Percentiles rank a stretch among this genome's conserved stretches.
These are phyloP conservation scores for Rhegmatorhina hoffmannsi DNA, from an alignment of 2,113 vertebrate species.

Conservation along the genomic window DNA sequence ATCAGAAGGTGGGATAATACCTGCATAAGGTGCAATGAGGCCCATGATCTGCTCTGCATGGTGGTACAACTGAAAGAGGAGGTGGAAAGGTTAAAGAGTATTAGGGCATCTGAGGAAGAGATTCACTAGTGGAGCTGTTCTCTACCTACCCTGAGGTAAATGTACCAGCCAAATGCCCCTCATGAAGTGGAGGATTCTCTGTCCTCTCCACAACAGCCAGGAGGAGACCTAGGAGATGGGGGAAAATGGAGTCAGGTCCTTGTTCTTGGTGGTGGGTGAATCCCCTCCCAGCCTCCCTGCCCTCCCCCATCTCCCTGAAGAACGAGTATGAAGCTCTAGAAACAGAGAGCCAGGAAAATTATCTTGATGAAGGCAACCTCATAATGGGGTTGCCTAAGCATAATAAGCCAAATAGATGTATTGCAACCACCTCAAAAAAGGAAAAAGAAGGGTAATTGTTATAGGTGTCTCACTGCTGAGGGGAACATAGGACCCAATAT, in stretches of 20 bases:
- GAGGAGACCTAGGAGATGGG: neutral
- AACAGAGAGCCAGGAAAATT: neutral
- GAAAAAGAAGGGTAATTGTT: neutral
- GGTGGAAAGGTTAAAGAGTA: neutral
- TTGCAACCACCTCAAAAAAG: neutral
- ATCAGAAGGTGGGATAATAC: neutral
- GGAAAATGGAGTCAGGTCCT: neutral
- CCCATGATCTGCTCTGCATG: neutral
- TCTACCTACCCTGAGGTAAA: neutral
- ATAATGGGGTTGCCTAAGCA: neutral
- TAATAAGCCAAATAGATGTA: neutral
- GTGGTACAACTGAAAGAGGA: neutral
- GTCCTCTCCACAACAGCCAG: neutral
- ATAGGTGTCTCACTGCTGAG: neutral
- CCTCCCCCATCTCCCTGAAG: neutral
- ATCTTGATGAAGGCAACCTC: neutral
- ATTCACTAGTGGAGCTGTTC: neutral
- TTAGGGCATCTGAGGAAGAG: neutral
- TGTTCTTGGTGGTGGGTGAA: neutral
- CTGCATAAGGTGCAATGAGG: neutral
- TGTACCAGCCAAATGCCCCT: neutral
- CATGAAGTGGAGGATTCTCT: neutral
- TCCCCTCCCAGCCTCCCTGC: neutral
- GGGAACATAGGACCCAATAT: neutral
- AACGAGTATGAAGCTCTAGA: neutral